Evolutionary conservation across 2,113 vertebrate genomes (phyloP).

Genomic region (Micronisus gabar): DNA sequence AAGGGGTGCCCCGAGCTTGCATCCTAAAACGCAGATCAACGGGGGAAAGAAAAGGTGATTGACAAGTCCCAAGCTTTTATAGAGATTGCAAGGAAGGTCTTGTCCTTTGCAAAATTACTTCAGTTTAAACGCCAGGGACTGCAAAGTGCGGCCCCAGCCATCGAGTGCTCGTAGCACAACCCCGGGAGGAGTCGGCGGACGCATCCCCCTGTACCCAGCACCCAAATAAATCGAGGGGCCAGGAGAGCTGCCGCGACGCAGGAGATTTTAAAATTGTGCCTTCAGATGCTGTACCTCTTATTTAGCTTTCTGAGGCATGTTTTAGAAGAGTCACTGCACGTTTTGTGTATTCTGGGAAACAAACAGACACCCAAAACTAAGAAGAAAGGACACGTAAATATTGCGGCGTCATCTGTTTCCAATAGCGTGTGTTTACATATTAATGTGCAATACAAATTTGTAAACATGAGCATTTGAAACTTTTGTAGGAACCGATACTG

Average conservation of each 20-base stretch:
- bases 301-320: neutral
- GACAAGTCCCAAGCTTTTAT: neutral
- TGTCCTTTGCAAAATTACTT: neutral
- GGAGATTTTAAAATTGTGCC: accelerated
- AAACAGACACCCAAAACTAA: neutral
- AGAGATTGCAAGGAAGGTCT: accelerated
- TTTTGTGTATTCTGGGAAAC: slow-evolving; percentile 10
- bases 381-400: slow-evolving; percentile 3
- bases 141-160: neutral
- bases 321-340: neutral
- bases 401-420: slow-evolving; percentile 57
- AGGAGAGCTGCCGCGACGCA: accelerated
- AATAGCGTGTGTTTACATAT: slow-evolving; percentile 70
- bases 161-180: accelerated
- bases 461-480: slow-evolving; percentile 74
- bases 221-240: neutral
- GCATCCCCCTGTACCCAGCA: accelerated
- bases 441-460: slow-evolving; percentile 78
- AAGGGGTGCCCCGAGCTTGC: too few relatives aligned
- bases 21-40: neutral
- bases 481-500: slow-evolving; percentile 49
- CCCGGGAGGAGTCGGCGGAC: accelerated
- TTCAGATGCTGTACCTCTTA: neutral
- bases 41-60: neutral
- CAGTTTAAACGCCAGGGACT: accelerated